phyloP scores from a whole-genome alignment of 2,888 invertebrate genomes.

The Drosophila koepferae region DNA sequence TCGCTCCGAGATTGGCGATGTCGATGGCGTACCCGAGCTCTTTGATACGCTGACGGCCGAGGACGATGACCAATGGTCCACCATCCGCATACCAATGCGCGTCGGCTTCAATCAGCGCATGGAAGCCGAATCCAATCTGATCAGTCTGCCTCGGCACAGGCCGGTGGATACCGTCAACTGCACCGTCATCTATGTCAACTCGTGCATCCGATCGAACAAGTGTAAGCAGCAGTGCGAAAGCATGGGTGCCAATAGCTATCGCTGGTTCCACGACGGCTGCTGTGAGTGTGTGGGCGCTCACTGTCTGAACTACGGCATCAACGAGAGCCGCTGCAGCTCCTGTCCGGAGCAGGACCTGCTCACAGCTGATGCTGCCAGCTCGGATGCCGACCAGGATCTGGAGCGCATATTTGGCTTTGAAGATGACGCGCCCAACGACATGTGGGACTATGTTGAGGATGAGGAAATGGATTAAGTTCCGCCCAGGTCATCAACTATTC shows the following conservation, averaged over 20 bases:
- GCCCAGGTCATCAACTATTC: neutral
- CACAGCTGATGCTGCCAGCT: slow-evolving; percentile 80
- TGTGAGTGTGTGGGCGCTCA: slow-evolving; percentile 95
- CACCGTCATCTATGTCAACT: slow-evolving; percentile 82
- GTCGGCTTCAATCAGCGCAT: slow-evolving; percentile 57
- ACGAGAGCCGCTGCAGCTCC: slow-evolving; percentile 90
- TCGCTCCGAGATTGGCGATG: slow-evolving; percentile 94
- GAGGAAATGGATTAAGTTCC: slow-evolving; percentile 52
- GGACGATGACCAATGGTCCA: slow-evolving; percentile 82
- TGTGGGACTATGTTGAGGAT: slow-evolving; percentile 87
- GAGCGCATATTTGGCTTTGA: slow-evolving; percentile 78
- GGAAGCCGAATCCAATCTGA: slow-evolving; percentile 28
- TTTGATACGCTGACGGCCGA: slow-evolving; percentile 93
- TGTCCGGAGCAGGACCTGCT: slow-evolving; percentile 86
- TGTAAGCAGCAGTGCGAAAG: slow-evolving; percentile 83
- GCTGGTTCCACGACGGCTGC: slow-evolving; percentile 98
- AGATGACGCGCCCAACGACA: slow-evolving; percentile 84
- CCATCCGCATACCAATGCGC: slow-evolving; percentile 77
- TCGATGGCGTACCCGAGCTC: slow-evolving; percentile 92
- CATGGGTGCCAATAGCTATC: slow-evolving; percentile 86
- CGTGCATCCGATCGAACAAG: slow-evolving; percentile 79
- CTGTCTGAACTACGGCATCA: slow-evolving; percentile 95
- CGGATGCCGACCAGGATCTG: slow-evolving; percentile 82
- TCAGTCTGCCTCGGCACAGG: slow-evolving; percentile 33
- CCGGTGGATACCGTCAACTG: slow-evolving; percentile 66